Base-by-base conservation (phyloP, 1,140 invertebrate genomes). In the Teleopsis dalmanni region DNA sequence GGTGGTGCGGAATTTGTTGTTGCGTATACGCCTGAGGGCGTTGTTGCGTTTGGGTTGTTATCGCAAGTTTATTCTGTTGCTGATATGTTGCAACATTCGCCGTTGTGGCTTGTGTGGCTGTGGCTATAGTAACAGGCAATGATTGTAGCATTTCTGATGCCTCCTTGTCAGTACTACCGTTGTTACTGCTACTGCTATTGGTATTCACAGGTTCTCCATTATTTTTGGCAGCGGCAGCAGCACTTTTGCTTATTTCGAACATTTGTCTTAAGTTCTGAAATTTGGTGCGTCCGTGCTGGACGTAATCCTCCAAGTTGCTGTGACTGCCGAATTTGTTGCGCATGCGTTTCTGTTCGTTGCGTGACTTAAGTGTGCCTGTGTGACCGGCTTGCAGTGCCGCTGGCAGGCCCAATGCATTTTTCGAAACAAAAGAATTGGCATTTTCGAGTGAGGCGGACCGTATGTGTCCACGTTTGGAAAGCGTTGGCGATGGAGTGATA, bases 221-320 rank as follows among this genome's bases (percentile, higher is more conserved):
- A 6, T 21, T 26, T 22, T 5, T 21, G n/a, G 2, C 35, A 18
- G 6, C 35, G 16, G 19, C 37, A 34, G 5, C 31, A 25, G 11
- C 34, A 22, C 38, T 57, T 62, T 38, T 65, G 44, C 55, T 51
- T 36, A 45, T 45, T 37, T 68, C 65, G 40, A 68, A 68, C 65
- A 68, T 68, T 55, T 65, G 66, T n/a, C 65, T 57, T 25, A 69
- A 66, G 36, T 69, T 68, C 26, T 69, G 65, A 51, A 69, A 69
- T 52, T 68, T 69, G 45, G 53, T 57, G 35, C 64, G 65, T 3
- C 26, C 50, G 16, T 45, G 25, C 34, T 52, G 47, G 3, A 29
- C 54, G 34, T 44, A 48, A 41, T 45, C 7, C 8, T 66, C 63
- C 40, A 69, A 47, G 46, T 68, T 69, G 46, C 53, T 69, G 51